Percentiles rank a stretch among this genome's conserved stretches.
These are phyloP conservation scores for Myioborus miniatus DNA, from an alignment of 2,797 vertebrate species.

Conservation along the genomic window DNA sequence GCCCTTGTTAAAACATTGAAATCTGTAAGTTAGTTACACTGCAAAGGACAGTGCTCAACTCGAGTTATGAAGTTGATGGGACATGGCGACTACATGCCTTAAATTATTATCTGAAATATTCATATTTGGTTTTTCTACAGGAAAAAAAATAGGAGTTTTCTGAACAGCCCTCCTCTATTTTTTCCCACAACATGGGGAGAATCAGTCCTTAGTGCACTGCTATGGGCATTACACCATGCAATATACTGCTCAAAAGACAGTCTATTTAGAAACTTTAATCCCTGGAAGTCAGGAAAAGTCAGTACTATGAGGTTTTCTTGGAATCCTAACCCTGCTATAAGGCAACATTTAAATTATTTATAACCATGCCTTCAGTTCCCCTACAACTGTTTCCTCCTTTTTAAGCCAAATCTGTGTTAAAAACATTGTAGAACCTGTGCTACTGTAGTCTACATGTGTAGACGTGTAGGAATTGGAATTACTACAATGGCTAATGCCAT, in stretches of 20 bases:
- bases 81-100: neutral
- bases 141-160: neutral
- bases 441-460: neutral
- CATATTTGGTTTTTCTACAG: neutral
- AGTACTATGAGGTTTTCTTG: neutral
- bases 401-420: neutral
- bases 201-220: neutral
- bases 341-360: neutral
- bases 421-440: neutral
- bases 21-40: neutral
- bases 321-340: neutral
- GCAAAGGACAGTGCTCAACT: neutral
- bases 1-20: neutral
- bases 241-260: neutral
- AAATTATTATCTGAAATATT: neutral
- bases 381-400: neutral
- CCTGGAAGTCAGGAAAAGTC: neutral
- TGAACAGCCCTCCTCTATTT: neutral
- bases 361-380: neutral
- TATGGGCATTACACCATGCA: neutral
- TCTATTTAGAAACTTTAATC: neutral
- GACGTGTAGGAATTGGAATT: neutral
- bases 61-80: neutral
- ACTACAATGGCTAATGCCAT: neutral
- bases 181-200: neutral